Evolutionary conservation across 2,113 vertebrate genomes (phyloP).

Genomic region (Panthera tigris): DNA sequence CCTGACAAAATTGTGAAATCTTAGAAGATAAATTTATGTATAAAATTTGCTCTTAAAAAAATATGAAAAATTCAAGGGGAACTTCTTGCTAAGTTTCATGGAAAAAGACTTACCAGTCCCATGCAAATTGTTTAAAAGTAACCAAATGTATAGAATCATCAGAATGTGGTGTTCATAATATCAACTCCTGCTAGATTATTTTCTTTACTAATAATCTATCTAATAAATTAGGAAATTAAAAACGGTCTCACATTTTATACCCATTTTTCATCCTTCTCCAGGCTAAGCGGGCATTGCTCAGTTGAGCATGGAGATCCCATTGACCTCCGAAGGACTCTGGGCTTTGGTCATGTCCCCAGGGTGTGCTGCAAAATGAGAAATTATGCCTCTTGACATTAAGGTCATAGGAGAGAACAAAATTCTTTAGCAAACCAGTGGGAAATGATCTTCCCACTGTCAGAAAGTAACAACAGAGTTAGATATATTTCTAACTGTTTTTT

Average conservation of each 20-base stretch:
- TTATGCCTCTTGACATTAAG: background rate
- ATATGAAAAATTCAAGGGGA: background rate
- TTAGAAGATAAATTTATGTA: background rate
- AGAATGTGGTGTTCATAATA: background rate
- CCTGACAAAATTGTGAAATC: background rate
- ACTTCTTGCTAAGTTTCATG: background rate
- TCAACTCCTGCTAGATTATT: background rate
- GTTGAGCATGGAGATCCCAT: background rate
- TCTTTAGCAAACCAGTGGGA: background rate
- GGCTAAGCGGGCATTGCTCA: background rate
- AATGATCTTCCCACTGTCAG: constrained; percentile 15
- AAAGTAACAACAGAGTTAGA: background rate
- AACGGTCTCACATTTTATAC: background rate
- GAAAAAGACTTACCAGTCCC: background rate
- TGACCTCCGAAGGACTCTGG: background rate
- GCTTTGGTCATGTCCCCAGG: background rate
- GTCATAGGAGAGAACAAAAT: background rate
- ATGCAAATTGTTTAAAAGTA: background rate
- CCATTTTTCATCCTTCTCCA: background rate
- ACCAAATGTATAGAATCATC: background rate
- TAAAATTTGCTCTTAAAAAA: background rate
- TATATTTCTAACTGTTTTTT: constrained; percentile 7
- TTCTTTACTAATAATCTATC: background rate
- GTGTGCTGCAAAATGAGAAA: constrained; percentile 23
- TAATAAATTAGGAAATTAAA: background rate